Base-by-base conservation (phyloP, 1,140 invertebrate genomes). In the Leucophenga varia region DNA sequence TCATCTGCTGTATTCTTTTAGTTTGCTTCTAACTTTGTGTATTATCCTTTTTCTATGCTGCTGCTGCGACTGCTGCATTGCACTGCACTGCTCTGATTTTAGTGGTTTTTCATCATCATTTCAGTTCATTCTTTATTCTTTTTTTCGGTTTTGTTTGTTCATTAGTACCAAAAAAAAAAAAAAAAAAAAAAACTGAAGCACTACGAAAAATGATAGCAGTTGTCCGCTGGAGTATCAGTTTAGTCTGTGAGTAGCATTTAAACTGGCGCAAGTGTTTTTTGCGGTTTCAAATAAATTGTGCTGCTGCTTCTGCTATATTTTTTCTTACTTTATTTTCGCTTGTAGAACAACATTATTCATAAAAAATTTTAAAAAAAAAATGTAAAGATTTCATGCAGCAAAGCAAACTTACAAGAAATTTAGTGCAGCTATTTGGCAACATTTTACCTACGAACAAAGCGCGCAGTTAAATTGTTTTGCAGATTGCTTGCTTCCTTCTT, bases 281-380 rank as follows among this genome's bases (percentile, higher is more conserved):
- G 63, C 55, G 63, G 63, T 63, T 57, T 59, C 59, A 67, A 67
- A 67, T 67, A 67, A 67, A 67, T 67, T 67, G 63, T 59, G 56
- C 10, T 47, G 34, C 55, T 47, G 5, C 22, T 25, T 25, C 10
- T 25, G 22, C 22, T 45, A n/a, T n/a, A n/a, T n/a, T n/a, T n/a
- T n/a, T n/a, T n/a, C 31, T 22, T 31, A n/a, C 36, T 14, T 31
- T 8, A 31, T 18, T 21, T 3, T n/a, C 14, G 18, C 20, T 19
- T 28, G 28, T 40, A 31, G 28, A 38, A 13, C 19, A 37, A 28
- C 52, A 42, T 51, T 38, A 50, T 50, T 34, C 52, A 54, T 47
- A 54, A 54, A 54, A 25, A 25, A 25, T 25, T 25, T 25, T n/a
- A n/a, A n/a, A n/a, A n/a, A n/a, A n/a, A n/a, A n/a, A n/a, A n/a